phyloP scores from a whole-genome alignment of 2,797 vertebrate species.

The Betta splendens region DNA sequence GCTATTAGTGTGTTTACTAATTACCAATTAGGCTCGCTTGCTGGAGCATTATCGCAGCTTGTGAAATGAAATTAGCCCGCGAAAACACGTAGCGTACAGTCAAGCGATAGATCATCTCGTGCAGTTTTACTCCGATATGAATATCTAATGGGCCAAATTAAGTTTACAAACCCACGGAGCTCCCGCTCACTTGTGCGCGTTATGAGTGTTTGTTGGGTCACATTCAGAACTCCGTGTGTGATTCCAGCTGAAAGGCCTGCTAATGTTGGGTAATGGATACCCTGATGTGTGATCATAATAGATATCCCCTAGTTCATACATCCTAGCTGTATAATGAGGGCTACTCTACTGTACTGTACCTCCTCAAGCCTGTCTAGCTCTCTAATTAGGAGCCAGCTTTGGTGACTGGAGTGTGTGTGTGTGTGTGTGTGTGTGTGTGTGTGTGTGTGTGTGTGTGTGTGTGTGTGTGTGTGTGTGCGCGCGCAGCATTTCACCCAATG shows the following conservation, averaged over 20 bases:
- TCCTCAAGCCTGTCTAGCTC: slow-evolving; percentile 74
- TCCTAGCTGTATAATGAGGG: slow-evolving; percentile 78
- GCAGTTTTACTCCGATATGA: slow-evolving; percentile 54
- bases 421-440: slow-evolving; percentile 26
- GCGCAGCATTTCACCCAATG: slow-evolving; percentile 68
- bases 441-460: slow-evolving; percentile 24
- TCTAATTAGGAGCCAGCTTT: slow-evolving; percentile 81
- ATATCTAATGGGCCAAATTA: slow-evolving; percentile 68
- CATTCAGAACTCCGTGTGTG: slow-evolving; percentile 53
- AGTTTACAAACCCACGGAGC: slow-evolving; percentile 68
- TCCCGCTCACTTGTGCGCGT: slow-evolving; percentile 58
- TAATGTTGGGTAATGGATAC: slow-evolving; percentile 77
- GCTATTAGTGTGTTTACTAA: slow-evolving; percentile 61
- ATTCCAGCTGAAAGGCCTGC: slow-evolving; percentile 73
- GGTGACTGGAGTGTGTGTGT: slow-evolving; percentile 52
- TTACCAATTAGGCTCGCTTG: slow-evolving; percentile 66
- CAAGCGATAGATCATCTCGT: slow-evolving; percentile 62
- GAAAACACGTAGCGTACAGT: slow-evolving; percentile 44
- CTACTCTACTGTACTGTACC: slow-evolving; percentile 72
- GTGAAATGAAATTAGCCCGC: slow-evolving; percentile 57
- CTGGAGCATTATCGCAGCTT: slow-evolving; percentile 46
- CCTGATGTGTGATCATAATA: slow-evolving; percentile 78
- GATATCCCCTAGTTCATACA: slow-evolving; percentile 76
- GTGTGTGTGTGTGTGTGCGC: slow-evolving; percentile 25
- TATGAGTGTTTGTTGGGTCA: slow-evolving; percentile 64